phyloP scores from a whole-genome alignment of 1,140 invertebrate species.

The Zaprionus nigranus region DNA sequence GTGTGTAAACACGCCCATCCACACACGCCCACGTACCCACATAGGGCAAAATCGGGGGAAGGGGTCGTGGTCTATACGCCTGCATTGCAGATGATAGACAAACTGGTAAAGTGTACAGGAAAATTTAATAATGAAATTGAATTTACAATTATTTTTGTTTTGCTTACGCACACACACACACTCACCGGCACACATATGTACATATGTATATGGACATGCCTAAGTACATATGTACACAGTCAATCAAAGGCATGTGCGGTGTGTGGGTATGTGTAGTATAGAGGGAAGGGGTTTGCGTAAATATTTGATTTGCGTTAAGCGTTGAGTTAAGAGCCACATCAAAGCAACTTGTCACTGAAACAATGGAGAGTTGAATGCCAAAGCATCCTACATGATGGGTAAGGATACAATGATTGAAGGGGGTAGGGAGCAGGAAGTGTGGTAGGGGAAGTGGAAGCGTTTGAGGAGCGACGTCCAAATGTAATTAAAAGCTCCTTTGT shows the following conservation, averaged over 20 bases:
- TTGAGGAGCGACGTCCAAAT: constrained; percentile 38
- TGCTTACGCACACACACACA: constrained; percentile 42
- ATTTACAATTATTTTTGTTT: constrained; percentile 81
- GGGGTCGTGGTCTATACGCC: not conserved
- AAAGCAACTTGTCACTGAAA: constrained; percentile 50
- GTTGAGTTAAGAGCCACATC: constrained; percentile 57
- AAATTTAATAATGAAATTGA: constrained; percentile 80
- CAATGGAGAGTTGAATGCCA: constrained; percentile 9
- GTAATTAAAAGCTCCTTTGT: constrained; percentile 68
- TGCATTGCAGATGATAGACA: constrained; percentile 65
- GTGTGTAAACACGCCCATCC: constrained; percentile 52
- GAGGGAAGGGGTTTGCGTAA: constrained; percentile 38
- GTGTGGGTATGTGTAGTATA: constrained; percentile 14
- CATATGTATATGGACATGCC: constrained; percentile 30
- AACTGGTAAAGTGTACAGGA: constrained; percentile 54
- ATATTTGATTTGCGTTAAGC: constrained; percentile 78
- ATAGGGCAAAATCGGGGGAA: constrained; percentile 19
- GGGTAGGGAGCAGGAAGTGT: constrained; percentile 27
- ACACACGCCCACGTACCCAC: constrained; percentile 17
- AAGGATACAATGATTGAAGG: not conserved
- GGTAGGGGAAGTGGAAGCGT: not conserved
- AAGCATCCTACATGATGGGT: not conserved
- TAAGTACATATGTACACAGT: constrained; percentile 39
- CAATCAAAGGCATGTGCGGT: constrained; percentile 47
- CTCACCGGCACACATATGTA: constrained; percentile 1